phyloP scores from a whole-genome alignment of 2,888 invertebrate genomes.

The Andrena bucephala region DNA sequence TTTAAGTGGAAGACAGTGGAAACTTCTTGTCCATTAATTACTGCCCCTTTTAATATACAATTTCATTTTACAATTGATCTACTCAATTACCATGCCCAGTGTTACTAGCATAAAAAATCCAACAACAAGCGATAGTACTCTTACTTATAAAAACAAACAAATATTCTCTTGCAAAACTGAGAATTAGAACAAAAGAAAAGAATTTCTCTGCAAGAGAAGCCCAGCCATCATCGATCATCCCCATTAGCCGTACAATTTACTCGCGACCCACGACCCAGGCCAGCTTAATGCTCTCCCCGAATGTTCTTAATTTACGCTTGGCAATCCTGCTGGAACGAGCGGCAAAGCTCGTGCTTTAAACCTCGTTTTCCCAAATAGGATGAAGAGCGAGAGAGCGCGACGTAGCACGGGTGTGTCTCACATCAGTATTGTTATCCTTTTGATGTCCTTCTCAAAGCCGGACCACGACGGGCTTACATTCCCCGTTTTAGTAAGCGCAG shows the following conservation, averaged over 20 bases:
- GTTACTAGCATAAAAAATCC: too few species aligned
- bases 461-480: conserved; percentile 71
- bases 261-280: not conserved
- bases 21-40: too few species aligned
- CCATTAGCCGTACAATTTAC: conserved; percentile 5
- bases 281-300: conserved; percentile 43
- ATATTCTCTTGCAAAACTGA: too few species aligned
- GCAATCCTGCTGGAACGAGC: conserved; percentile 40
- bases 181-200: not conserved
- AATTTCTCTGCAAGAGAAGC: not conserved
- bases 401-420: conserved; percentile 47
- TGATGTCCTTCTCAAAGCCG: conserved; percentile 78
- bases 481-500: conserved; percentile 68
- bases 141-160: too few species aligned
- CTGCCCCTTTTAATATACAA: too few species aligned
- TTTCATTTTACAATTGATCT: too few species aligned
- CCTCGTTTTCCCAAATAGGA: conserved; percentile 65
- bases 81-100: too few species aligned
- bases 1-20: too few species aligned
- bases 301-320: conserved; percentile 62
- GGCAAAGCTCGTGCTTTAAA: conserved; percentile 63
- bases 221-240: not conserved
- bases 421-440: conserved; percentile 77
- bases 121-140: too few species aligned
- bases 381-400: conserved; percentile 38